Conservation (phyloP, 2,888 invertebrate species). For the Drepana falcataria region DNA sequence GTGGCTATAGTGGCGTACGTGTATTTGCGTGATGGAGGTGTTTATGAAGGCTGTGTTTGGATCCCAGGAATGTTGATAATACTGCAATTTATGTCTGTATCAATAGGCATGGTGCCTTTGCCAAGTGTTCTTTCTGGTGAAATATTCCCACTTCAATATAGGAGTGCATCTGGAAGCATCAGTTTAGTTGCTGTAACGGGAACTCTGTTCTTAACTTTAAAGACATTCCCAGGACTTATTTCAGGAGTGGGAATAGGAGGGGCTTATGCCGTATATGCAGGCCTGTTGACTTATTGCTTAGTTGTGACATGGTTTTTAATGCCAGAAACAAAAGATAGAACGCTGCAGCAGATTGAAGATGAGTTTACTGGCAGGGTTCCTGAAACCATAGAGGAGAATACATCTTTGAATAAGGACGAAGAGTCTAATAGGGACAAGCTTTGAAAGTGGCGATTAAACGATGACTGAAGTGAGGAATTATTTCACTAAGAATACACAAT, state of each 20-base stretch:
- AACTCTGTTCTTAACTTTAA: slow-evolving; percentile 79
- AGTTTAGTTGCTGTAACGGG: slow-evolving; percentile 74
- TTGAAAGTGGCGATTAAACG: too few species aligned
- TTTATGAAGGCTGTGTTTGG: slow-evolving; percentile 47
- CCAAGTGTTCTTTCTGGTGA: slow-evolving; percentile 85
- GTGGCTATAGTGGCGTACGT: slow-evolving; percentile 65
- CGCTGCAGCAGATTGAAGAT: slow-evolving; percentile 81
- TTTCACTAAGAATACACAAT: too few species aligned
- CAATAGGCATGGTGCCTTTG: slow-evolving; percentile 79
- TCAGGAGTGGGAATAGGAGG: slow-evolving; percentile 67
- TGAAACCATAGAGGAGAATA: too few species aligned
- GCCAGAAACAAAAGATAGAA: slow-evolving; percentile 82
- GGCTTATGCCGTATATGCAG: slow-evolving; percentile 77
- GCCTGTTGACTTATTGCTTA: slow-evolving; percentile 66
- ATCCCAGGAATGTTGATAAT: slow-evolving; percentile 66
- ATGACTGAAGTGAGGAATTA: too few species aligned
- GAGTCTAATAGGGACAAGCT: too few species aligned
- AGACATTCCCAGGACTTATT: slow-evolving; percentile 77
- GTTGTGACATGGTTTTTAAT: slow-evolving; percentile 72
- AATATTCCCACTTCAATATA: slow-evolving; percentile 78
- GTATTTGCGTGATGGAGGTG: slow-evolving; percentile 32
- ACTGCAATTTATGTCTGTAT: slow-evolving; percentile 74
- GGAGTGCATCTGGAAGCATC: slow-evolving; percentile 80
- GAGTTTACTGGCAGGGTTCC: slow-evolving; percentile 48
- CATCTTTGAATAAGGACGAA: too few species aligned